These are phyloP conservation scores for Caenorhabditis doughertyi DNA, from an alignment of 2,888 invertebrate species.

Conservation along the genomic window DNA sequence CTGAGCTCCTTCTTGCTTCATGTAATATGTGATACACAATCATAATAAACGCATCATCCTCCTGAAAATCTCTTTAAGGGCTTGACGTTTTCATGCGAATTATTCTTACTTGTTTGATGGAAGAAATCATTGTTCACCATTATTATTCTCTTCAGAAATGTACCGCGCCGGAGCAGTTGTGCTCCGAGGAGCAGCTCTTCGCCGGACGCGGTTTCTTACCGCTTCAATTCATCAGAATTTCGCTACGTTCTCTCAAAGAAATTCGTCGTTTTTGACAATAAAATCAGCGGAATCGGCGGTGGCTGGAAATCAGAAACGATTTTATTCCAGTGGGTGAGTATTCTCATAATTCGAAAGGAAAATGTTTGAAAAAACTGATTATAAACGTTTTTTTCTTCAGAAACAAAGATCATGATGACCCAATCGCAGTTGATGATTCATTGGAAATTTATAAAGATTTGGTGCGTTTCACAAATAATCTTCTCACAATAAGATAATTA, in stretches of 20 bases:
- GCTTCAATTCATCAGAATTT: constrained; percentile 26
- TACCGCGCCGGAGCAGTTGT: constrained; percentile 41
- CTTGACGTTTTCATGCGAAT: constrained; percentile 36
- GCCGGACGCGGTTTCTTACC: constrained; percentile 26
- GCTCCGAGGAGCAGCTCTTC: constrained; percentile 43
- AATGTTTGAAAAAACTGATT: not conserved
- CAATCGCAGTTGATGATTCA: constrained; percentile 43
- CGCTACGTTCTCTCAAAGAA: constrained; percentile 18
- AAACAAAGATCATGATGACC: constrained; percentile 45
- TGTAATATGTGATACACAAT: not conserved
- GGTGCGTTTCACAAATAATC: too few relatives aligned
- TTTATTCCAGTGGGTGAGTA: constrained; percentile 34
- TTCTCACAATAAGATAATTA: too few relatives aligned
- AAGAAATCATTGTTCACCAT: not conserved
- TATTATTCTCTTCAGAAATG: constrained; percentile 40
- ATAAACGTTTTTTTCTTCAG: not conserved
- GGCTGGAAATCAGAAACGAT: constrained; percentile 11
- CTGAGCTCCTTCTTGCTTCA: not conserved
- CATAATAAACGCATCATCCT: constrained; percentile 16
- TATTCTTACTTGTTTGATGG: constrained; percentile 12
- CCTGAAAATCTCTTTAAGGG: not conserved
- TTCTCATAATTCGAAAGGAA: not conserved
- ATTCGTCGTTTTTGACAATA: not conserved
- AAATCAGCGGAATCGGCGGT: not conserved
- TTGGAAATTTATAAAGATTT: constrained; percentile 58